Base-by-base conservation (phyloP, 2,797 vertebrate genomes). In the Psittacula derbiana region DNA sequence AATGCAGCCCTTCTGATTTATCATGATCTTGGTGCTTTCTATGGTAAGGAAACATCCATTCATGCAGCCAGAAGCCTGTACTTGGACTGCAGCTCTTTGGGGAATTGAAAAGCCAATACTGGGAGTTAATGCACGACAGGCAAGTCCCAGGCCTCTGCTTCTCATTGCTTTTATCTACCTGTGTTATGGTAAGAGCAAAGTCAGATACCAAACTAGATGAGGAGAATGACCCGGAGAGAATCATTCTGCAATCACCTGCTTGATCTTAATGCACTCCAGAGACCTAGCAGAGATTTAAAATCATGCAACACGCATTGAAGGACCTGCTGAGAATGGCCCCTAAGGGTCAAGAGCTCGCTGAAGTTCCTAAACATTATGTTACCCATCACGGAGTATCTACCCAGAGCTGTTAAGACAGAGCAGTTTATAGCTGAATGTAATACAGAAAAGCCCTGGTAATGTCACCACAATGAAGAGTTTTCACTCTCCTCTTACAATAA, bases 61-160 rank as follows among this genome's bases (percentile, higher is more conserved):
- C 15, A 1, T 4, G 23, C 43, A 69, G 31, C 10, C 40, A 3
- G 2, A 46, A 36, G 40, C 2, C 70, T 16, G 49, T 7, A 7
- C 72, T 31, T 33, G 17, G 73, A 31, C n/a, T 21, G 69, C 46
- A 55, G 71, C 4, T 28, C 14, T 5, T 19, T 0, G 1, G n/a
- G 65, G 71, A 40, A 49, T 6, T 4, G 10, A 46, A 46, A 19
- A 74, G 57, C 38, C 69, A 46, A 5, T 0, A 1, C 46, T 1
- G 33, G 30, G 55, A 44, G n/a, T 11, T 15, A 11, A 41, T 1
- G 12, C 44, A 10, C 8, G 1, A 11, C 3, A n/a, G 30, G 33
- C 10, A 3, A 58, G 64, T 5, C n/a, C 64, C 3, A 0, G 47
- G 21, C 13, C 52, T 57, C 21, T 10, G 3, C 41, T 61, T 3